Evolutionary conservation across 2,113 vertebrate species (phyloP), one percentile per base, ranked within the genome.

Genomic region (Tylochromis polylepis): DNA sequence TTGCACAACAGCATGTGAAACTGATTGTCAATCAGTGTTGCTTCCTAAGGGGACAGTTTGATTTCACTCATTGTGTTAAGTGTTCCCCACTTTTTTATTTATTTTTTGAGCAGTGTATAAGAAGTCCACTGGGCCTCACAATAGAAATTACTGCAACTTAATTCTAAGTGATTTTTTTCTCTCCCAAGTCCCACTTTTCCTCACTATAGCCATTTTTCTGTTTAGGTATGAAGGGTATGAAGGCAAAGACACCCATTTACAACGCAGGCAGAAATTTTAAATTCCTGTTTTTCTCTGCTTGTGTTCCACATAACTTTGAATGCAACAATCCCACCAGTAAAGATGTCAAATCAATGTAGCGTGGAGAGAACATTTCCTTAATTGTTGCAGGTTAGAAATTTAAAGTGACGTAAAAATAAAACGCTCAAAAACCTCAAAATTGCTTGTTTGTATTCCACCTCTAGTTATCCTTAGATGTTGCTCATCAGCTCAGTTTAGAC

Each of bases 81-180:
- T n/a, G n/a, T n/a, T n/a, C n/a, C n/a, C n/a, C n/a, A n/a, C n/a
- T n/a, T n/a, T n/a, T n/a, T n/a, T n/a, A n/a, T n/a, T n/a, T n/a
- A n/a, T n/a, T n/a, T n/a, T n/a, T n/a, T n/a, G n/a, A n/a, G n/a
- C n/a, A n/a, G n/a, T n/a, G n/a, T 34, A 38, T 38, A 67, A 38
- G 20, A 67, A 38, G 22, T 38, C 34, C 34, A 43, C 65, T 43
- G 65, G 38, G 20, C 60, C 36, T 43, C 41, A 43, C 65, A 24
- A 70, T 15, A 70, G 12, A 70, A 24, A 70, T 70, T 4, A 43
- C 12, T 70, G 36, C 12, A 24, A 43, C 65, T 16, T 70, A 14
- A 41, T 5, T 41, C 2, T 0, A 41, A 2, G 65, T 10, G 38
- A 70, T 70, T 9, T 0, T 0, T 43, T 70, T 43, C 65, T 27